phyloP scores from a whole-genome alignment of 1,140 invertebrate genomes.

The Formica exsecta region DNA sequence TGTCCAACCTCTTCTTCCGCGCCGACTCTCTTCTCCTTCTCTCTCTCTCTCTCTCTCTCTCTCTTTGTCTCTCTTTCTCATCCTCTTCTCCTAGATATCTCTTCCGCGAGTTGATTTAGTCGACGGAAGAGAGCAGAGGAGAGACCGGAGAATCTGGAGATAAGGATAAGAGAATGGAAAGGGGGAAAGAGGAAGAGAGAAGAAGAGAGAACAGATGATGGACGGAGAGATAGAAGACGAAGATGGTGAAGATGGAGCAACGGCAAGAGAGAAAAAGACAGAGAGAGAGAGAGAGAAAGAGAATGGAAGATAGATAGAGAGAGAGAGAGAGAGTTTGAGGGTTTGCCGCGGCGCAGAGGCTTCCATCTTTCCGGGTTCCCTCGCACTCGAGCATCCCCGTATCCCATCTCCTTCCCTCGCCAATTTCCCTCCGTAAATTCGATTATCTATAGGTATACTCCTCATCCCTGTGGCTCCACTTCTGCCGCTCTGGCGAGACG shows the following conservation, averaged over 20 bases:
- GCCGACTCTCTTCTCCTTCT: slow-evolving; percentile 1
- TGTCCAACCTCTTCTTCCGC: slow-evolving; percentile 40
- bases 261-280: slow-evolving; percentile 6
- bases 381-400: slow-evolving; percentile 44
- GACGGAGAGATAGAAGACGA: slow-evolving; percentile 22
- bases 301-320: slow-evolving; percentile 12
- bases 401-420: slow-evolving; percentile 71
- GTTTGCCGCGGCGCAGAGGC: slow-evolving; percentile 64
- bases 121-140: slow-evolving; percentile 61
- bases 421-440: slow-evolving; percentile 84
- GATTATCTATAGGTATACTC: slow-evolving; percentile 84
- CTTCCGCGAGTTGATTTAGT: slow-evolving; percentile 66
- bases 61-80: not conserved
- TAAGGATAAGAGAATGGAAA: slow-evolving; percentile 38
- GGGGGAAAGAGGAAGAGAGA: slow-evolving; percentile 16
- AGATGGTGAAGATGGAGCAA: slow-evolving; percentile 2
- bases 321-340: slow-evolving; percentile 62
- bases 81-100: slow-evolving; percentile 60
- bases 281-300: not conserved
- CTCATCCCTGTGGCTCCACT: slow-evolving; percentile 47
- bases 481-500: slow-evolving; percentile 7
- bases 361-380: slow-evolving; percentile 68
- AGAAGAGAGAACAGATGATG: slow-evolving; percentile 24
- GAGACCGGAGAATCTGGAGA: slow-evolving; percentile 40
- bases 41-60: slow-evolving; percentile 16